phyloP scores from a whole-genome alignment of 2,888 invertebrate species.

The Pegoplata infirma region DNA sequence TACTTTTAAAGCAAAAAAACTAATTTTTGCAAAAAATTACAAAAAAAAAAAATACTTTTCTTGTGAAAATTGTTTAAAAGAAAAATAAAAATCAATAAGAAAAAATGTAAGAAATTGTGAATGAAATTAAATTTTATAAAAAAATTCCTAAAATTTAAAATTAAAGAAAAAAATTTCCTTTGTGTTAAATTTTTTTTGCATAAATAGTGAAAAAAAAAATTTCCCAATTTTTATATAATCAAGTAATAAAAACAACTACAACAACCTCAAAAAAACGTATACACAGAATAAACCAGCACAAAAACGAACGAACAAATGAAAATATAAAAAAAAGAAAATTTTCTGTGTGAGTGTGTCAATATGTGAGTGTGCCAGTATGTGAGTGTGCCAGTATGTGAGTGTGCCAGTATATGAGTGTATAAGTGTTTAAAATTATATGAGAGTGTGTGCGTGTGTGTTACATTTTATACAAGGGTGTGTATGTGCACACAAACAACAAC shows the following conservation, averaged over 20 bases:
- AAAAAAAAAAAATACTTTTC: constrained; percentile 1
- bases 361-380: neutral
- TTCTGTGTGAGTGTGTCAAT: neutral
- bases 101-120: constrained; percentile 20
- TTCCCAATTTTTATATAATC: constrained; percentile 58
- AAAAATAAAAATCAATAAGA: constrained; percentile 2
- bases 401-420: neutral
- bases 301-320: constrained; percentile 10
- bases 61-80: neutral
- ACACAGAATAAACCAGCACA: constrained; percentile 57
- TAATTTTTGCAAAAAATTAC: constrained; percentile 35
- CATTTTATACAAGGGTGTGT: constrained; percentile 29
- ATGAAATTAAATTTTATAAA: neutral
- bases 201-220: constrained; percentile 19
- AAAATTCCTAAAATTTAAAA: neutral
- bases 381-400: neutral
- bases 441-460: constrained; percentile 7
- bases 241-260: constrained; percentile 45
- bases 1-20: constrained; percentile 10
- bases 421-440: no score
- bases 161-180: neutral
- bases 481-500: neutral
- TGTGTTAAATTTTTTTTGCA: constrained; percentile 1
- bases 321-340: neutral
- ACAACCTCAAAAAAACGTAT: constrained; percentile 23